phyloP scores from a whole-genome alignment of 2,113 vertebrate genomes.

The Zosterops hypoxanthus region DNA sequence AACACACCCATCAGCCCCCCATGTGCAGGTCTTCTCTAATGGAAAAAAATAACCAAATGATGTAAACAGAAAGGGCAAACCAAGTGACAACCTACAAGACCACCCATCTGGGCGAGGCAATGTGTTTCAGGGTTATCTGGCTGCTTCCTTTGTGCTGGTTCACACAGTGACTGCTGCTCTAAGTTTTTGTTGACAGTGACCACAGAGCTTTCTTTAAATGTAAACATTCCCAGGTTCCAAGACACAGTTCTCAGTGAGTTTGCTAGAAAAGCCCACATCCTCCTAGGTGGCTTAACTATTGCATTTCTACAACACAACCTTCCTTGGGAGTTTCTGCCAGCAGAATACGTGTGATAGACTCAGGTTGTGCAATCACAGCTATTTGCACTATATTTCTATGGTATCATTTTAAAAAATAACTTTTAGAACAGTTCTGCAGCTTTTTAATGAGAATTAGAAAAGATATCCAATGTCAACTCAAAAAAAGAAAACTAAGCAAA shows the following conservation, averaged over 20 bases:
- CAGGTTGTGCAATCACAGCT: neutral
- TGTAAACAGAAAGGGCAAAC: conserved; percentile 57
- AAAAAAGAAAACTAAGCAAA: neutral
- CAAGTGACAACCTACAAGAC: conserved; percentile 36
- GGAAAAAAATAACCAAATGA: conserved; percentile 46
- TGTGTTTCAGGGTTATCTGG: conserved; percentile 29
- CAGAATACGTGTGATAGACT: neutral
- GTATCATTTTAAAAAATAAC: neutral
- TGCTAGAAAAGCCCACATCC: neutral
- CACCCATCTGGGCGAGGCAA: conserved; percentile 47
- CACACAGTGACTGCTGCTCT: conserved; percentile 2
- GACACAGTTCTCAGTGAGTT: neutral
- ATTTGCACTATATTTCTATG: neutral
- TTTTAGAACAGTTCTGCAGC: neutral
- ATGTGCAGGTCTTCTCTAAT: conserved; percentile 49
- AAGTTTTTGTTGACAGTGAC: conserved; percentile 44
- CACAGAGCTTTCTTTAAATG: neutral
- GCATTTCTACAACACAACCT: neutral
- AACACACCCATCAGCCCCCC: conserved; percentile 9
- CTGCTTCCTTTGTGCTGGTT: conserved; percentile 26
- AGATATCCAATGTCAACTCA: neutral
- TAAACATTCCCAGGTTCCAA: conserved; percentile 42
- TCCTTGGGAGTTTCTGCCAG: neutral
- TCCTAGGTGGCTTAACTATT: neutral
- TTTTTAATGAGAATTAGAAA: neutral